Base-by-base conservation (phyloP, 1,140 invertebrate species). In the Cyrtorhinus lividipennis region DNA sequence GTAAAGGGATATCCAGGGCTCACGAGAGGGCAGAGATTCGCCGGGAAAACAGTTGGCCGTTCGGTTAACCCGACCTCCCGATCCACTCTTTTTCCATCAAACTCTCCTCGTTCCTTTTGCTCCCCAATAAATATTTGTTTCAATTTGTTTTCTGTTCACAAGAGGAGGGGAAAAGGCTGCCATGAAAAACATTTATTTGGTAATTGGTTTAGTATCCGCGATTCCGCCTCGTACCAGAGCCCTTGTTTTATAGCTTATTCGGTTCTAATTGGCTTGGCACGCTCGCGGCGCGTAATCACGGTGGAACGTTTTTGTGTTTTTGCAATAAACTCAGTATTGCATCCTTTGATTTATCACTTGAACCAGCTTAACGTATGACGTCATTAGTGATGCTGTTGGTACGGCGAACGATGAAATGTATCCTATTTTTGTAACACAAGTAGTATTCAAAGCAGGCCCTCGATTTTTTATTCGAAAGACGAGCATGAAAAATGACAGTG, bases 121-220 rank as follows among this genome's bases (percentile, higher is more conserved):
- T 61, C 27, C 59, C 23, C 61, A 12, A 20, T 62, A 38, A 45
- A 24, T 62, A 48, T 45, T 62, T 24, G 56, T 53, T 53, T 53
- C 48, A 53, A 53, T 53, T 53, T 53, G 48, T 53, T 53, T 53
- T n/a, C n/a, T n/a, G n/a, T n/a, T n/a, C n/a, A n/a, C n/a, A n/a
- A n/a, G n/a, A 38, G 30, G 15, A 38, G 30, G 30, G 30, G 22
- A 24, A 58, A 25, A 25, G 38, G 25, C 38, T 27, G 22, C 24
- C 38, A 5, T 53, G 48, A 53, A 53, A 53, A 53, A 53, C 48
- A 53, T 53, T 53, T 53, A 53, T 53, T 53, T 53, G 48, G 48
- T 53, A 53, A 53, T 53, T 53, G 48, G 48, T 53, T 53, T 53
- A 53, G 48, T 53, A 53, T 53, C 48, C 48, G 48, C 48, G 25